phyloP scores from a whole-genome alignment of 2,113 vertebrate genomes.

The Poecile atricapillus region DNA sequence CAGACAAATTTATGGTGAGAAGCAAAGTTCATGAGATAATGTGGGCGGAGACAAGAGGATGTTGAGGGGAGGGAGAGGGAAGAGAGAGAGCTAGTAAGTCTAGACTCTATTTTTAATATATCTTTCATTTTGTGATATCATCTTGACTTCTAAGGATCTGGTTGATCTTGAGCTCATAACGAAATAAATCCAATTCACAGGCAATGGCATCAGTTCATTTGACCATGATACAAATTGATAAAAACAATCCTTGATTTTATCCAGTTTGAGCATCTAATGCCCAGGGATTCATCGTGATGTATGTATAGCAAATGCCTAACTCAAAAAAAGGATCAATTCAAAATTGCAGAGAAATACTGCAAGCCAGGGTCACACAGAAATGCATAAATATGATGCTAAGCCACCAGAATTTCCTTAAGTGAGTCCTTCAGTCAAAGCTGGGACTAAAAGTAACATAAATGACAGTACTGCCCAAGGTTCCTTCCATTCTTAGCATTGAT shows the following conservation, averaged over 20 bases:
- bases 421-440: neutral
- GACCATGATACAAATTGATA: neutral
- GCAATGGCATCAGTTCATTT: neutral
- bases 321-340: neutral
- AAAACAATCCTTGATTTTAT: neutral
- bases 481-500: neutral
- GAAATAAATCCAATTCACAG: conserved; percentile 5
- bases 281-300: neutral
- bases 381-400: neutral
- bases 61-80: neutral
- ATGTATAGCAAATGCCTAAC: neutral
- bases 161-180: conserved; percentile 4
- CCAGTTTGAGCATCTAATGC: neutral
- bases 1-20: conserved; percentile 66
- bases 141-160: conserved; percentile 19
- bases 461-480: neutral
- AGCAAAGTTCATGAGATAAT: conserved; percentile 60
- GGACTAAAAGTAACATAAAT: neutral
- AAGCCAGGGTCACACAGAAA: neutral
- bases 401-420: neutral
- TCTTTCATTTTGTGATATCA: conserved; percentile 29
- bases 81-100: conserved; percentile 18
- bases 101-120: conserved; percentile 30
- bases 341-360: neutral
- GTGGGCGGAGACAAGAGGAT: neutral